Evolutionary conservation across 2,797 vertebrate genomes (phyloP), one percentile per base, ranked within the genome.

Genomic region (Myoxocephalus aenaeus): DNA sequence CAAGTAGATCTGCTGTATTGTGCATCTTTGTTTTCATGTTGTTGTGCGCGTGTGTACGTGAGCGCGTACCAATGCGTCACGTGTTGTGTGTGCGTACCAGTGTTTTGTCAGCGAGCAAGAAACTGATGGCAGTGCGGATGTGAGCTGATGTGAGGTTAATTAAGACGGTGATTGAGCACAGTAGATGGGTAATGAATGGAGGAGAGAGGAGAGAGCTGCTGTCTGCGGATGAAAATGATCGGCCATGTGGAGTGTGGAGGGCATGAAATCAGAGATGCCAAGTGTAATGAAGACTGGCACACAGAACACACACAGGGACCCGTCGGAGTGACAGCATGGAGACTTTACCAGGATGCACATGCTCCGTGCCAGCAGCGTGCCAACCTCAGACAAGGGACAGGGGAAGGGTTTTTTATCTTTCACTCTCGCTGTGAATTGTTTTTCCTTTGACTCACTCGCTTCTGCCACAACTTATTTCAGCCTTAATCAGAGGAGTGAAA

Each of bases 251-350:
- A 96, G 96, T 96, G 96, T 96, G 96, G 96, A 96, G 94, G 94
- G 96, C 97, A 96, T 98, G 95, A 97, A 99, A 98, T 98, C 97
- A 92, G 96, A 98, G 96, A 95, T 97, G 97, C 97, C 97, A 98
- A 96, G 94, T 96, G 96, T 97, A 99, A 99, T 99, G 96, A 99
- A 97, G 96, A 96, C 93, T 95, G 95, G 92, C 95, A 94, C 89
- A 87, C 12, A 83, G 94, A 93, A 90, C 94, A 95, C 96, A 96
- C 96, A 95, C 95, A 82, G 96, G 96, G 96, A 94, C 93, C 82
- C 44, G 51, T 61, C 73, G 70, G 79, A 93, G 94, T 97, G 97
- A 97, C 96, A 96, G 94, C 94, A 83, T 29, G 50, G 88, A 95
- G 95, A 96, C 86, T 95, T 92, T 92, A 96, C 92, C 94, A 93